Evolutionary conservation across 2,888 invertebrate genomes (phyloP).

Genomic region (Acanthacorydalis orientalis): DNA sequence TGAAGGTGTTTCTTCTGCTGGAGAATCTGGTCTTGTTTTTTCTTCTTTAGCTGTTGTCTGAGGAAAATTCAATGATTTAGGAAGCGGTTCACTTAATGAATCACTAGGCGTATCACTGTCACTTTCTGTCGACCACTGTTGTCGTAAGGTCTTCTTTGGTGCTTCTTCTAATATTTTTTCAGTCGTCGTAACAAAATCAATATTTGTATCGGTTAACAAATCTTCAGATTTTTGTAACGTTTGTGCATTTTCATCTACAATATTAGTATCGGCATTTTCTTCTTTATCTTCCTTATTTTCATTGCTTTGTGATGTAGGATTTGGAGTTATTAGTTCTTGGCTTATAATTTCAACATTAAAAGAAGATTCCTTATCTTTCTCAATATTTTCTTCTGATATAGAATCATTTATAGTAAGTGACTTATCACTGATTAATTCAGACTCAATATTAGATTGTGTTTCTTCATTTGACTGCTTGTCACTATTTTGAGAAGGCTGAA

Average conservation of each 20-base stretch:
- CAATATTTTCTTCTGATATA: neutral
- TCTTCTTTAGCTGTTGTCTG: slow-evolving; percentile 3
- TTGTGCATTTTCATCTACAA: slow-evolving; percentile 10
- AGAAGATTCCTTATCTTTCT: too few species aligned
- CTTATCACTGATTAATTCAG: neutral
- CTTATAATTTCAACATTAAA: slow-evolving; percentile 7
- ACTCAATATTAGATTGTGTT: slow-evolving; percentile 4
- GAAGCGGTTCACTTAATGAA: slow-evolving; percentile 18
- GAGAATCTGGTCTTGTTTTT: slow-evolving; percentile 4
- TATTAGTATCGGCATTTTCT: slow-evolving; percentile 8
- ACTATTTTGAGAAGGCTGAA: neutral
- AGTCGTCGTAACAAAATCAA: slow-evolving; percentile 13
- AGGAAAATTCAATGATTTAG: slow-evolving; percentile 10
- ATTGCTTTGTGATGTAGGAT: slow-evolving; percentile 3
- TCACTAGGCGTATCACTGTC: slow-evolving; percentile 14
- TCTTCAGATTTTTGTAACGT: slow-evolving; percentile 12
- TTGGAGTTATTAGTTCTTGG: slow-evolving; percentile 7
- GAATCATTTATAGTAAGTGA: slow-evolving; percentile 1
- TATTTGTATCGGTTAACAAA: slow-evolving; percentile 13
- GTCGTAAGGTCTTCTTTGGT: slow-evolving; percentile 15
- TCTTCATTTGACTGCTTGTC: slow-evolving; percentile 9
- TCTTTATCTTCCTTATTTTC: slow-evolving; percentile 8
- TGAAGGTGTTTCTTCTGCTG: slow-evolving; percentile 25
- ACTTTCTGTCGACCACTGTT: slow-evolving; percentile 19
- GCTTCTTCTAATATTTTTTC: slow-evolving; percentile 13